Base-by-base conservation (phyloP, 2,888 invertebrate species). In the Aleiodes alternator region DNA sequence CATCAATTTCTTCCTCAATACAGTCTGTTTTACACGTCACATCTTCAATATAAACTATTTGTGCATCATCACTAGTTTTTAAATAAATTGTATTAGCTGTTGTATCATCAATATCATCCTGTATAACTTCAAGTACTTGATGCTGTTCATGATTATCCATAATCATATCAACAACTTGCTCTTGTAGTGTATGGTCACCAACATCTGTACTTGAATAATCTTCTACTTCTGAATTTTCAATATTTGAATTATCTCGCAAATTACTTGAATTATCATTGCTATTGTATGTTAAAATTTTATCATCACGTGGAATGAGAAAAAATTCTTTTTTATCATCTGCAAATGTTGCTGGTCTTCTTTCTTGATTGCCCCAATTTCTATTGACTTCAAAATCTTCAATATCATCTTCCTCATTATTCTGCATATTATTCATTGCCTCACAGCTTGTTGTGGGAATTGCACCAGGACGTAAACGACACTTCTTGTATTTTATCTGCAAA, bases 401-500 rank as follows among this genome's bases (percentile, higher is more conserved):
- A 43, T 82, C 79, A 34, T 80, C 76, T 7, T 79, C 73, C 34
- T 76, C 71, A 59, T 74, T 76, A 55, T 78, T 78, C 11, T 64
- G 56, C 38, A 76, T 56, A 50, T 76, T 70, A 55, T 80, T 71
- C 31, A 77, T 78, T 3, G 69, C 43, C n/a, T 78, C 78, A 23
- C 76, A 75, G 50, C 73, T 75, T 29, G 77, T 76, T 59, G 74
- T 80, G 7, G 87, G 87, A 4, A 87, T 83, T 31, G 87, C 87
- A 11, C 84, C 87, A 16, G 84, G 87, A 68, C 84, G 80, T 66
- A 87, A 78, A 72, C 87, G 83, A 72, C 86, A 87, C 79, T 87
- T 87, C 77, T 87, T 87, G 69, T 87, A 87, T 72, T 87, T 87
- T 72, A 87, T 86, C 86, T 86, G 59, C 4, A 23, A 23, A 78